A percentile compares a stretch with the other conserved stretches of the same genome.
Conservation (phyloP, 2,888 invertebrate species). For the Ceriagrion tenellum region DNA sequence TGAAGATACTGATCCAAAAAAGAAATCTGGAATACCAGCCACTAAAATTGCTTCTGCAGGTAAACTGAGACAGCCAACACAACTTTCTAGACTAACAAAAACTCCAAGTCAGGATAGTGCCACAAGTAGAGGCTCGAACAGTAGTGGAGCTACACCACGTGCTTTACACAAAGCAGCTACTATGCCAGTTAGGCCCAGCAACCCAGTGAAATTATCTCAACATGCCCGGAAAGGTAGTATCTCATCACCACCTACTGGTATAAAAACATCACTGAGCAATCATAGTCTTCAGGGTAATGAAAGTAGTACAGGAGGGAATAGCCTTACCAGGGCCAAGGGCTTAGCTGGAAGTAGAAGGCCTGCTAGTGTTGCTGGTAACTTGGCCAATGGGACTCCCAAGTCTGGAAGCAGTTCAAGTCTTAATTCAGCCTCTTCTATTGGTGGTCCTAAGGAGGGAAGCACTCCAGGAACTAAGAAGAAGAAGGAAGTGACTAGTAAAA, state of each 20-base stretch:
- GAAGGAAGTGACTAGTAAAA: conserved; percentile 86
- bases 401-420: conserved; percentile 61
- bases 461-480: conserved; percentile 75
- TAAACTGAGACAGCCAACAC: conserved; percentile 65
- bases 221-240: conserved; percentile 69
- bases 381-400: conserved; percentile 74
- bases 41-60: conserved; percentile 70
- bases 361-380: conserved; percentile 76
- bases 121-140: conserved; percentile 69
- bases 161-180: conserved; percentile 62
- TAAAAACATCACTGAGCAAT: conserved; percentile 73
- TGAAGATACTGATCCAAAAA: conserved; percentile 70
- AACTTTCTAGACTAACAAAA: conserved; percentile 69
- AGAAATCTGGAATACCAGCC: conserved; percentile 69
- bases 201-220: conserved; percentile 40
- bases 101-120: conserved; percentile 50
- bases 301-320: conserved; percentile 55
- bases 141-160: conserved; percentile 61
- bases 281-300: conserved; percentile 73
- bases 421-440: conserved; percentile 51
- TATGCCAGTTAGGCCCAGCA: conserved; percentile 47
- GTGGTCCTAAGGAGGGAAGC: background rate
- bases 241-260: conserved; percentile 70
- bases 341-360: conserved; percentile 77
- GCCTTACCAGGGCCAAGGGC: conserved; percentile 71